Conservation (phyloP, 92 coral and sea anemone genomes). For the Muricea muricata region DNA sequence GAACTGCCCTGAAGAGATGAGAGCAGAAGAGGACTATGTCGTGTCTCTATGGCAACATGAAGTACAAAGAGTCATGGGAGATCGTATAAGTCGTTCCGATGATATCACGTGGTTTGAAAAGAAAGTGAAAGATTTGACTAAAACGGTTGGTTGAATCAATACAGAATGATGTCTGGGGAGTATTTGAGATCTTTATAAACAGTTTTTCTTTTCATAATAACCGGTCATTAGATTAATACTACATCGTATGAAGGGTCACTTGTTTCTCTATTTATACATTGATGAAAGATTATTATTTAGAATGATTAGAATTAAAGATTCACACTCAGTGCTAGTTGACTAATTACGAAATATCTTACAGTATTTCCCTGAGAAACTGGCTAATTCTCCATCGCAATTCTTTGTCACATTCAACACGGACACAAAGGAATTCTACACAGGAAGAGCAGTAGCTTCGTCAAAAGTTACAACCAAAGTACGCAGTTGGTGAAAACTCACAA, state of each 20-base stretch:
- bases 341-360: conserved; percentile 18
- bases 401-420: conserved; percentile 92
- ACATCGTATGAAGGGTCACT: too few species aligned
- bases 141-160: conserved; percentile 71
- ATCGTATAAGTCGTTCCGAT: conserved; percentile 84
- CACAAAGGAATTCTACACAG: conserved; percentile 68
- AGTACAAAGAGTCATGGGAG: conserved; percentile 85
- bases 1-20: conserved; percentile 96
- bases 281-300: too few species aligned
- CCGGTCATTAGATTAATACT: too few species aligned
- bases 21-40: conserved; percentile 97
- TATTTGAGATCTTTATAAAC: too few species aligned
- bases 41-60: conserved; percentile 98
- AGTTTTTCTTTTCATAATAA: too few species aligned
- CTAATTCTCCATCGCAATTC: conserved; percentile 92
- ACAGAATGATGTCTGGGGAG: too few species aligned
- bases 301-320: too few species aligned
- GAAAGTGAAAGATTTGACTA: conserved; percentile 74
- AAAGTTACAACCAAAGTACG: conserved; percentile 76
- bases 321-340: too few species aligned
- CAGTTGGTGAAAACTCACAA: conserved; percentile 22
- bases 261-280: too few species aligned
- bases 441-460: conserved; percentile 83
- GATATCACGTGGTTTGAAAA: conserved; percentile 95
- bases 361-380: conserved; percentile 89